Base-by-base conservation (phyloP, 1,140 invertebrate genomes). In the Aphidius gifuensis region DNA sequence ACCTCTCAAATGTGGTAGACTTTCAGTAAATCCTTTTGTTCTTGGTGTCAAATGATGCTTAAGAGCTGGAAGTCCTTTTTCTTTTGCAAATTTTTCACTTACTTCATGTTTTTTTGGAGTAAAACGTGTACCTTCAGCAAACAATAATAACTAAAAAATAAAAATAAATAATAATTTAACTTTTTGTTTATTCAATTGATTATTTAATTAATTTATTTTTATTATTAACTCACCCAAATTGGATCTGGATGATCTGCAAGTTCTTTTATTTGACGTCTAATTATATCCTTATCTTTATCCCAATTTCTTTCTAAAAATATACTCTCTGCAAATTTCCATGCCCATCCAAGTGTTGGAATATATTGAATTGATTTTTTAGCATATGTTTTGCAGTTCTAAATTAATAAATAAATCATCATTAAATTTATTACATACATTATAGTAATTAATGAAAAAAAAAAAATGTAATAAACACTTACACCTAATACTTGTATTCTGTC, bases 91-190 rank as follows among this genome's bases (percentile, higher is more conserved):
- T 69, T 92, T 90, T 69, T 93, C 83, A 66, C 93, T 95, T 0
- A 89, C 90, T 77, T 90, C 86, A 71, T 95, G 91, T 75, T 98
- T 98, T 67, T 88, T 86, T 58, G 85, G 78, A 0, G 94, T 97
- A 68, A 95, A 97, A 42, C 96, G 84, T 2, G 96, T 98, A 6
- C 96, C 96, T 82, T 98, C 96, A 6, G 93, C 91, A 73, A 94
- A 97, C n/a, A 98, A 75, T 44, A 97, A 75, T 64, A 97, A 78
- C 92, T 94, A 67, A 40, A 84, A 82, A 66, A 65, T 56, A 58
- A 44, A 48, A 48, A 69, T 65, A 61, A 64, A 16, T 4, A 68
- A 61, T 64, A 45, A 32, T 51, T 51, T 51, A 32, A 0, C 9
- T 32, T 32, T 0, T 51, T 49, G 5, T 16, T 51, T 51, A 32